Evolutionary conservation across 2,888 invertebrate genomes (phyloP), one percentile per base, ranked within the genome.

Genomic region (Lasioglossum vierecki): DNA sequence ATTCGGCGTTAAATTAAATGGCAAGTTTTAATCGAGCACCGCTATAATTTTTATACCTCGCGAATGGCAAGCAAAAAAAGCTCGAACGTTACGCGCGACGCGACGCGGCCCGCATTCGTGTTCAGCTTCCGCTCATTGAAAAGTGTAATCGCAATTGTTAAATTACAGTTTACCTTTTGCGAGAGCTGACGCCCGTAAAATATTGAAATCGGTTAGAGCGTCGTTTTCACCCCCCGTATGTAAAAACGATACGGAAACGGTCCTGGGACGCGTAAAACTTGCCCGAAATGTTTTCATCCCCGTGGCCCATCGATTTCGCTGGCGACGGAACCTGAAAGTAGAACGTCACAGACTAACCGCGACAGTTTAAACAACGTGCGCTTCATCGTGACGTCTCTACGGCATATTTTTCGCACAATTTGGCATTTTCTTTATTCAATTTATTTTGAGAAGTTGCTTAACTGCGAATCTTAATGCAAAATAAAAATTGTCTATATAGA

Each of bases 321-420:
- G 11, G 15, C 63, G 15, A 35, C 18, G 26, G 79, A 74, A 60
- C 26, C n/a, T 46, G 49, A 49, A 72, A 49, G 71, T 76, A 41
- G 80, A 76, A 76, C 41, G 18, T 70, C 74, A 70, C 60, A 30
- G 11, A 63, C 77, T 26, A 79, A 75, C 75, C 15, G 79, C 26
- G 30, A 70, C 75, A 63, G 6, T 49, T 70, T 79, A 63, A 82
- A 57, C 57, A 22, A 41, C 22, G 49, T 3, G 22, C 49, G 15
- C 15, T 75, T 30, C 57, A 75, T 70, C 68, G 68, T 35, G 70
- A 1, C 18, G 5, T 72, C 18, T 26, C 18, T 26, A 15, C 39
- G 11, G 2, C 3, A n/a, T 26, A 13, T 15, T 70, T 15, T 18
- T 9, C 44, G 44, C 13, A 15, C 63, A 13, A 30, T 63, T 4